Evolutionary conservation across 2,797 vertebrate genomes (phyloP).

Genomic region (Helostoma temminkii): DNA sequence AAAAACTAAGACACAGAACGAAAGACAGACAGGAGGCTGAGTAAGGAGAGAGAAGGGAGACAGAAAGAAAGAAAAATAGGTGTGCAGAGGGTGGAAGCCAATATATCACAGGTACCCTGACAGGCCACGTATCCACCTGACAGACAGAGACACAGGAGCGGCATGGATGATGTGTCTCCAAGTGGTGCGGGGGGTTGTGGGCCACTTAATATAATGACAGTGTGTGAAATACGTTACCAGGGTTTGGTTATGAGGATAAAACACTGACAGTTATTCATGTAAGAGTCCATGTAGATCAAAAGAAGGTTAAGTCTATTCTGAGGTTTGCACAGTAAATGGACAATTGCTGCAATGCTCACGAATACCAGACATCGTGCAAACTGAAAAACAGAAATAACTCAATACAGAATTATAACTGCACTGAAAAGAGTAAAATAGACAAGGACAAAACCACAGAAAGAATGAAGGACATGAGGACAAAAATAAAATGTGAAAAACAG

Average conservation of each 20-base stretch:
- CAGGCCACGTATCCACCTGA: slow-evolving; percentile 76
- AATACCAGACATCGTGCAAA: too few relatives aligned
- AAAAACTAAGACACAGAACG: slow-evolving; percentile 26
- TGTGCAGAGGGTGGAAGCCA: slow-evolving; percentile 32
- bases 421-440: not conserved
- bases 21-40: slow-evolving; percentile 28
- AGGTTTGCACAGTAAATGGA: slow-evolving; percentile 2
- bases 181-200: slow-evolving; percentile 51
- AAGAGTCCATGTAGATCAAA: slow-evolving; percentile 13
- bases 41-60: slow-evolving; percentile 27
- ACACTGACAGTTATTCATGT: slow-evolving; percentile 23
- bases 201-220: slow-evolving; percentile 74
- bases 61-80: slow-evolving; percentile 17
- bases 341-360: too few relatives aligned
- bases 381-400: too few relatives aligned
- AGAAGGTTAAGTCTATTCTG: not conserved
- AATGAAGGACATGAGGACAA: slow-evolving; percentile 1
- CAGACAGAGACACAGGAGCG: slow-evolving; percentile 68
- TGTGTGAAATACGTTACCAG: slow-evolving; percentile 48
- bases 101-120: slow-evolving; percentile 73
- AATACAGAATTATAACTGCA: too few relatives aligned
- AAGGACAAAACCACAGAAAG: not conserved
- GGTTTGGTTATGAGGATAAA: slow-evolving; percentile 50
- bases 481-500: not conserved
- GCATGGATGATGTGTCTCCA: slow-evolving; percentile 66